phyloP scores from a whole-genome alignment of 2,797 vertebrate genomes.

The Natrix natrix region DNA sequence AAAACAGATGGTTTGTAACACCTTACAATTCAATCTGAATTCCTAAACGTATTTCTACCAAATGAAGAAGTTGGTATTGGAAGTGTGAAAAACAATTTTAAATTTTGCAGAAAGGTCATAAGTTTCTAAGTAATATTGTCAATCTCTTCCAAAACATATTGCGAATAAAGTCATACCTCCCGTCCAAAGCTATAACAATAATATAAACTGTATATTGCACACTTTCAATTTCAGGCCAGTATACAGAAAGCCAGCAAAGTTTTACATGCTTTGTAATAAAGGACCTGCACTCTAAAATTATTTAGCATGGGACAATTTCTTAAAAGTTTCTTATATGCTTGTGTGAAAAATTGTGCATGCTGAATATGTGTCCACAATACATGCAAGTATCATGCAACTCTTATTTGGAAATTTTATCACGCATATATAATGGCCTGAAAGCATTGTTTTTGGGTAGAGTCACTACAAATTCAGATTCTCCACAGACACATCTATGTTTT shows the following conservation, averaged over 20 bases:
- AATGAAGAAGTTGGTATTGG: slow-evolving; percentile 61
- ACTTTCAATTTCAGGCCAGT: background rate
- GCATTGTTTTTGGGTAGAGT: background rate
- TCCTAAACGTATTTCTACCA: slow-evolving; percentile 49
- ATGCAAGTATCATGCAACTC: background rate
- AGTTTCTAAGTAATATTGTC: slow-evolving; percentile 48
- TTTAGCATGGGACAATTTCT: background rate
- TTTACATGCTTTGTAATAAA: background rate
- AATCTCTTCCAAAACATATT: slow-evolving; percentile 52
- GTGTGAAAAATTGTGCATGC: background rate
- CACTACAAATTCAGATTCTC: background rate
- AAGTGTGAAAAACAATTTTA: slow-evolving; percentile 62
- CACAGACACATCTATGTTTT: background rate
- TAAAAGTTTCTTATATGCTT: background rate
- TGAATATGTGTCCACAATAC: background rate
- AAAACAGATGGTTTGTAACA: slow-evolving; percentile 54
- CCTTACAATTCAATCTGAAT: slow-evolving; percentile 56
- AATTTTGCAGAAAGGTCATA: slow-evolving; percentile 55
- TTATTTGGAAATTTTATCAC: background rate
- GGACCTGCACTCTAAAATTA: background rate
- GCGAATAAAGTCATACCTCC: slow-evolving; percentile 44
- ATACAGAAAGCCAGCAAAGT: background rate
- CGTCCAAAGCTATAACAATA: slow-evolving; percentile 25
- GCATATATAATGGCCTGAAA: background rate
- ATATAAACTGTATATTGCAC: background rate